A percentile compares a stretch with the other conserved stretches of the same genome.
These are phyloP conservation scores for Sipha maydis DNA, from an alignment of 2,888 invertebrate species.

Conservation along the genomic window DNA sequence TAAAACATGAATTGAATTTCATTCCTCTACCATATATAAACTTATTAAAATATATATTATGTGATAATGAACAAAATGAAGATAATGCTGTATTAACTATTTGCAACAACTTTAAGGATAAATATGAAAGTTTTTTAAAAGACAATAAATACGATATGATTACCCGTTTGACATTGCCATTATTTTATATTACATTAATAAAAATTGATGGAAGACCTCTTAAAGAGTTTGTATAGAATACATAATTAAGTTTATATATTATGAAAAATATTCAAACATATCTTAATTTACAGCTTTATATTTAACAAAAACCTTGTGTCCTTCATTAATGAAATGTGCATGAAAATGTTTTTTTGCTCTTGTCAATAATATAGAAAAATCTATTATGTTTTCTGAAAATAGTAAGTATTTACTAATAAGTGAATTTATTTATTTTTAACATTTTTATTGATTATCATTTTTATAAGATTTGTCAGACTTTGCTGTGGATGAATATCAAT, in stretches of 20 bases:
- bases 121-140: conserved; percentile 55
- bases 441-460: neutral
- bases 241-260: neutral
- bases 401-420: conserved; percentile 30
- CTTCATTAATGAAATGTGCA: conserved; percentile 48
- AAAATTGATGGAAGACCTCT: conserved; percentile 60
- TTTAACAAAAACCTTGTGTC: conserved; percentile 52
- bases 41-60: conserved; percentile 37
- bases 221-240: conserved; percentile 47
- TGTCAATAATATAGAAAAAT: conserved; percentile 45
- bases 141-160: conserved; percentile 53
- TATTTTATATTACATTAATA: conserved; percentile 51
- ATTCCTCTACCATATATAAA: conserved; percentile 50
- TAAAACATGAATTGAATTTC: conserved; percentile 46
- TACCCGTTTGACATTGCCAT: conserved; percentile 50
- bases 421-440: conserved; percentile 5
- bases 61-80: conserved; percentile 55
- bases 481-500: conserved; percentile 34
- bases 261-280: neutral
- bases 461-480: conserved; percentile 1
- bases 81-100: conserved; percentile 36
- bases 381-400: neutral
- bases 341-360: conserved; percentile 54
- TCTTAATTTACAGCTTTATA: conserved; percentile 31
- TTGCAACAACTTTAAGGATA: conserved; percentile 41